These are phyloP conservation scores for Melieria omissa DNA, from an alignment of 2,888 invertebrate species.

Conservation along the genomic window DNA sequence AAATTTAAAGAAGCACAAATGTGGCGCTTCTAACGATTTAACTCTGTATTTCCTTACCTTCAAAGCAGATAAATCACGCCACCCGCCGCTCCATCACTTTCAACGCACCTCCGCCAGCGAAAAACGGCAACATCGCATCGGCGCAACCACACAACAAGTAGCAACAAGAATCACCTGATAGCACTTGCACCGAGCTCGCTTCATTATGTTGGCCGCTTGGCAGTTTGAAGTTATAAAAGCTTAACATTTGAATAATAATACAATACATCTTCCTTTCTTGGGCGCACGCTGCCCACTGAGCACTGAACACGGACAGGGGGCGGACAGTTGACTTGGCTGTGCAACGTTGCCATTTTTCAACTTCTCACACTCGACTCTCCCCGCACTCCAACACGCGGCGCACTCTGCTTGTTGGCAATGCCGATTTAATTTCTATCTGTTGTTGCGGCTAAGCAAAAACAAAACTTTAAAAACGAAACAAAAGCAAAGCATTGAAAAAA, in stretches of 20 bases:
- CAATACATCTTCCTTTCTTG: not conserved
- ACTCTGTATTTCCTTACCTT: too few relatives aligned
- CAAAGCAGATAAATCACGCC: too few relatives aligned
- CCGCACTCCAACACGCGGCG: not conserved
- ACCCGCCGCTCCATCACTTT: too few relatives aligned
- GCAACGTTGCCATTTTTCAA: conserved; percentile 1
- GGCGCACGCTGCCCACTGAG: too few relatives aligned
- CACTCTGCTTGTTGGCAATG: conserved; percentile 1
- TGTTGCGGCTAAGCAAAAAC: not conserved
- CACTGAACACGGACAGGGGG: not conserved
- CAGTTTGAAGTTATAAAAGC: not conserved
- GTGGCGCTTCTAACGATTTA: too few relatives aligned
- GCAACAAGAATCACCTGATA: too few relatives aligned
- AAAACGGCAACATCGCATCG: too few relatives aligned
- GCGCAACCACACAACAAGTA: too few relatives aligned
- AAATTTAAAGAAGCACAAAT: too few relatives aligned
- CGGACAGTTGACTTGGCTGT: not conserved
- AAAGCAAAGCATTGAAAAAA: not conserved
- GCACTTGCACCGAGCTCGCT: too few relatives aligned
- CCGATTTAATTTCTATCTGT: conserved; percentile 30
- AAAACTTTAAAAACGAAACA: not conserved
- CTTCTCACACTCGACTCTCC: not conserved
- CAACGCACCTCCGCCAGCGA: too few relatives aligned
- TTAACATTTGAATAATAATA: not conserved
- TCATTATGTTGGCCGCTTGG: not conserved